Conservation (phyloP, 2,888 invertebrate species). For the Tanytarsus gracilentus region DNA sequence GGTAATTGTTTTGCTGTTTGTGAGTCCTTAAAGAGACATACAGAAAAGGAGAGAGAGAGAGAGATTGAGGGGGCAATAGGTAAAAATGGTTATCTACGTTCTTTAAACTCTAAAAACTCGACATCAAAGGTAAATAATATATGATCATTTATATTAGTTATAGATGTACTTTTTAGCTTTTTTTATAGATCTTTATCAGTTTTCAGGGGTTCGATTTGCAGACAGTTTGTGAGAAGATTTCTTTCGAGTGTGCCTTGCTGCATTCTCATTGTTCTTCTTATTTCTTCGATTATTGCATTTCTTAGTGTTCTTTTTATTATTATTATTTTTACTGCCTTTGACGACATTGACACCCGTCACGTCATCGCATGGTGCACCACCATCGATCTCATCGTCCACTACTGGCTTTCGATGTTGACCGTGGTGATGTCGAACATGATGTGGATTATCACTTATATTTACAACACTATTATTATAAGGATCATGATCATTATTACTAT, state of each 20-base stretch:
- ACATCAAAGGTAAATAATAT: no score
- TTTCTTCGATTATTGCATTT: slow-evolving; percentile 20
- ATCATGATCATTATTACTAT: slow-evolving; percentile 24
- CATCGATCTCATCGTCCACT: no score
- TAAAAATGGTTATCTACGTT: no score
- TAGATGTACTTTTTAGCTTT: no score
- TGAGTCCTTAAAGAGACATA: slow-evolving; percentile 12
- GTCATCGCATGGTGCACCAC: no score
- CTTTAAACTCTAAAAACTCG: no score
- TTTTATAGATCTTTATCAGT: slow-evolving; percentile 15
- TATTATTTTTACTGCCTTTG: slow-evolving; percentile 13
- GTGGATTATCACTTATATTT: slow-evolving; percentile 1
- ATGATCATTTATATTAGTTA: no score
- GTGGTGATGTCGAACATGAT: neutral
- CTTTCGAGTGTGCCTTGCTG: slow-evolving; percentile 8
- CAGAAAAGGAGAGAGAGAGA: no score
- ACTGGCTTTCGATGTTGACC: neutral
- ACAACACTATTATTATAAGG: slow-evolving; percentile 11
- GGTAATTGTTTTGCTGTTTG: no score
- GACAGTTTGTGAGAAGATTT: slow-evolving; percentile 4
- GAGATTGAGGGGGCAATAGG: no score
- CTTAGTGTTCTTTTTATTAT: slow-evolving; percentile 13
- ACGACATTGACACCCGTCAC: slow-evolving; percentile 12
- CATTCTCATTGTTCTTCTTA: slow-evolving; percentile 14
- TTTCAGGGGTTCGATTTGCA: slow-evolving; percentile 3